Base-by-base conservation (phyloP, 2,797 vertebrate species). In the Parambassis ranga region DNA sequence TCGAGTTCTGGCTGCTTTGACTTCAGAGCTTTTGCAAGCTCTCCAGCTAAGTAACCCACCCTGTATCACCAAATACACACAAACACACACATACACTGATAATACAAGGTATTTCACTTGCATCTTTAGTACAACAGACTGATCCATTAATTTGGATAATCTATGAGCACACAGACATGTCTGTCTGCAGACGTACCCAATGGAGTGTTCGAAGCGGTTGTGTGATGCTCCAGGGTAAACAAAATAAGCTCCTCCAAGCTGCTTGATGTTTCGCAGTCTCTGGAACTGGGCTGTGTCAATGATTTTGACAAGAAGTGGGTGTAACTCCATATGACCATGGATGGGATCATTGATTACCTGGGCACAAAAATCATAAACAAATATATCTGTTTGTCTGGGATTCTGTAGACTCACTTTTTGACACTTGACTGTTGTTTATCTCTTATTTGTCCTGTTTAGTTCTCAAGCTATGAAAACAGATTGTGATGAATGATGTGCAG, bases 281-380 rank as follows among this genome's bases (percentile, higher is more conserved):
- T 93, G 92, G 63, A 93, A 93, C 77, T 93, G 89, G 13, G 95
- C 95, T 0, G 97, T 98, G 87, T 98, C 95, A 0, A 98, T 95
- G 87, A 98, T 95, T 5, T 30, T 74, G 43, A 98, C 60, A 1
- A 98, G 93, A 11, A 98, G 92, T 2, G 95, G 94, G 18, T 96
- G 95, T 4, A 98, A 43, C 70, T 94, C 95, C 44, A 98, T 90
- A 35, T 96, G 96, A 3, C 97, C 97, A 1, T 98, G 97, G 61
- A 98, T 91, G 4, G 96, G 94, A 79, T 98, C 97, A 1, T 98
- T 98, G 65, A 98, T 95, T 19, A 98, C 94, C 97, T 98, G 77
- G 2, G 1, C 33, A 15, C 6, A n/a, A 13, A 4, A 22, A 10
- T 8, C 3, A 39, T n/a, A 39, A 1, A 2, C 19, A 41, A 41